Percentiles rank a stretch among this genome's conserved stretches.
These are phyloP conservation scores for Drosophila pseudoobscura DNA, from an alignment of 1,140 invertebrate species.

Conservation along the genomic window DNA sequence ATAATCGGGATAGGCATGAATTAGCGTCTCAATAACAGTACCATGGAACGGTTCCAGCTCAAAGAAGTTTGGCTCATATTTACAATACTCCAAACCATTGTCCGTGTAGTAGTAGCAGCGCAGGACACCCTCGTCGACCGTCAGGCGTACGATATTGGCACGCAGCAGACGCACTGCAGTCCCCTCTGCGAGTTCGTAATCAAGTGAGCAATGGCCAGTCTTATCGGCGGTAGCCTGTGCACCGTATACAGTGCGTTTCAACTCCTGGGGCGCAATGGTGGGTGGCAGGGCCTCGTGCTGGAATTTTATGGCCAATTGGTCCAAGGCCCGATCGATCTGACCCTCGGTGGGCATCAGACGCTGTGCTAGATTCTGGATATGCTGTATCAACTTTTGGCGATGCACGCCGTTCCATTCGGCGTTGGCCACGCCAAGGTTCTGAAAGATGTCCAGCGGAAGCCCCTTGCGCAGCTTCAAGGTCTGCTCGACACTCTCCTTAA, in stretches of 20 bases:
- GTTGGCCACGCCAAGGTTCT: constrained; percentile 89
- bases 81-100: constrained; percentile 93
- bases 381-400: constrained; percentile 85
- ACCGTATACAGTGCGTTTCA: constrained; percentile 87
- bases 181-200: constrained; percentile 87
- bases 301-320: constrained; percentile 92
- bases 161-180: constrained; percentile 89
- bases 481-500: constrained; percentile 88
- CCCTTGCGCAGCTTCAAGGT: constrained; percentile 91
- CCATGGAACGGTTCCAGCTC: constrained; percentile 88
- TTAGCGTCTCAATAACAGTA: constrained; percentile 88
- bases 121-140: constrained; percentile 86
- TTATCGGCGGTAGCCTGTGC: constrained; percentile 88
- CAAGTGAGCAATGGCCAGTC: constrained; percentile 86
- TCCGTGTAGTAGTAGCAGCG: constrained; percentile 92
- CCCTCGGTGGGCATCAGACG: constrained; percentile 83
- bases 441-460: constrained; percentile 91
- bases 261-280: constrained; percentile 87
- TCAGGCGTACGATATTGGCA: constrained; percentile 88
- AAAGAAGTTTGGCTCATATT: constrained; percentile 90
- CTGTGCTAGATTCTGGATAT: constrained; percentile 84
- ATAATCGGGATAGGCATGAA: constrained; percentile 91
- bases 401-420: constrained; percentile 84
- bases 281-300: constrained; percentile 96
- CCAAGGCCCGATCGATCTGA: constrained; percentile 92